phyloP scores from a whole-genome alignment of 1,140 invertebrate species.

The Doryteuthis pealeii region DNA sequence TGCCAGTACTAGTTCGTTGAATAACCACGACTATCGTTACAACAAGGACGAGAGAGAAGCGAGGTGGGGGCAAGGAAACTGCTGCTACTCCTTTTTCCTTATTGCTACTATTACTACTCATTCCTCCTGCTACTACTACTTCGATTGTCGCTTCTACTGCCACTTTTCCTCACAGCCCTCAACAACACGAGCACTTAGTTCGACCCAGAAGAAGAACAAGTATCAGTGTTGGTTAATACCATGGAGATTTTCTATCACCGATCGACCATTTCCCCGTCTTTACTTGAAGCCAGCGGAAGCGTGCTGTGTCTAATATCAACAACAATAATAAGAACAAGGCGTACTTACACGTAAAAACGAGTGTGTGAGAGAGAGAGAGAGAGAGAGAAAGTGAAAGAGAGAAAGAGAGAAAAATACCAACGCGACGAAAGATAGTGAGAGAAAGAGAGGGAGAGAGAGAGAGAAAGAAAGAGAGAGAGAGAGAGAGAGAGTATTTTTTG shows the following conservation, averaged over 20 bases:
- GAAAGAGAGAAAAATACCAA: background rate
- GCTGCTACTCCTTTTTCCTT: background rate
- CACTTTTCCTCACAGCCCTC: too few species aligned
- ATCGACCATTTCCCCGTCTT: too few species aligned
- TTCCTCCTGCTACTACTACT: background rate
- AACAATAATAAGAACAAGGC: background rate
- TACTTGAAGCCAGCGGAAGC: background rate
- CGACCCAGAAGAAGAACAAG: too few species aligned
- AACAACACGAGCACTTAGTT: too few species aligned
- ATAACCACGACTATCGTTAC: background rate
- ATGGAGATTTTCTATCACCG: too few species aligned
- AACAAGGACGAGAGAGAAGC: background rate
- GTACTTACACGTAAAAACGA: background rate
- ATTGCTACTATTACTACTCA: background rate
- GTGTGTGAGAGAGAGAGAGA: too few species aligned
- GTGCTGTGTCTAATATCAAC: background rate
- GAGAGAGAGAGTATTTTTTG: background rate
- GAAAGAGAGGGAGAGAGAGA: background rate
- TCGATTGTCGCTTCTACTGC: background rate
- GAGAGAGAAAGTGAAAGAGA: too few species aligned
- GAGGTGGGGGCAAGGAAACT: background rate
- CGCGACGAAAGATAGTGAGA: background rate
- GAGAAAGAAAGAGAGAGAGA: background rate
- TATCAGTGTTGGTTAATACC: too few species aligned
- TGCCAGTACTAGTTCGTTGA: background rate